Percentiles rank a stretch among this genome's conserved stretches.
Evolutionary conservation across 2,888 invertebrate species (phyloP).

Genomic region (Lasioglossum lativentre): DNA sequence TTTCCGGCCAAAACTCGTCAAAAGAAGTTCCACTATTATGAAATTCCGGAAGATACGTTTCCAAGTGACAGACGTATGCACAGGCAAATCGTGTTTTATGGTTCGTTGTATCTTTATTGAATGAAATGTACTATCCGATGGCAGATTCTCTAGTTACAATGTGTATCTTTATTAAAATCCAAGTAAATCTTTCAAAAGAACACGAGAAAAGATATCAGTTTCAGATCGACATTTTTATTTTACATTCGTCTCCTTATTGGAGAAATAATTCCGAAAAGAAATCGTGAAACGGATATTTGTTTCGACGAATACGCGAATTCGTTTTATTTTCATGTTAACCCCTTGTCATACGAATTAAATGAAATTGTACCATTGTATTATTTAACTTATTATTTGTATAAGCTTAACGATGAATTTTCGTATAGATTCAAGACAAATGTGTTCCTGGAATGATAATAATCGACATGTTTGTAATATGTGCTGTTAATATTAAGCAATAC

Average conservation of each 20-base stretch:
- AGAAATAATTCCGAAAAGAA: not conserved
- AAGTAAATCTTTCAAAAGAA: not conserved
- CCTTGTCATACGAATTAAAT: not conserved
- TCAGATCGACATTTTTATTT: not conserved
- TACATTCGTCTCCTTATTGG: not conserved
- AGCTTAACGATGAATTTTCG: too few relatives aligned
- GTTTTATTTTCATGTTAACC: not conserved
- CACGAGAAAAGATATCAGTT: not conserved
- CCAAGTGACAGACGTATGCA: not conserved
- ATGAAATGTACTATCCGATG: constrained; percentile 26
- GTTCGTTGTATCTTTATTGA: constrained; percentile 24
- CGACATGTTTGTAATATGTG: not conserved
- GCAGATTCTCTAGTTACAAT: not conserved
- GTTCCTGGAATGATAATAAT: not conserved
- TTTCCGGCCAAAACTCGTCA: constrained; percentile 1
- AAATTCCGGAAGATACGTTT: constrained; percentile 6
- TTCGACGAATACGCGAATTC: not conserved
- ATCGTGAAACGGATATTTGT: not conserved
- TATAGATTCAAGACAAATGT: not conserved
- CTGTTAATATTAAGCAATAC: not conserved
- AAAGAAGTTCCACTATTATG: constrained; percentile 29
- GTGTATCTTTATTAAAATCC: constrained; percentile 18
- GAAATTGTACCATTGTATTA: not conserved
- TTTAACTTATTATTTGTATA: not conserved
- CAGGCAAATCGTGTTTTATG: constrained; percentile 28